These are phyloP conservation scores for Trypoxylus dichotomus DNA, from an alignment of 1,140 invertebrate genomes.

Conservation along the genomic window DNA sequence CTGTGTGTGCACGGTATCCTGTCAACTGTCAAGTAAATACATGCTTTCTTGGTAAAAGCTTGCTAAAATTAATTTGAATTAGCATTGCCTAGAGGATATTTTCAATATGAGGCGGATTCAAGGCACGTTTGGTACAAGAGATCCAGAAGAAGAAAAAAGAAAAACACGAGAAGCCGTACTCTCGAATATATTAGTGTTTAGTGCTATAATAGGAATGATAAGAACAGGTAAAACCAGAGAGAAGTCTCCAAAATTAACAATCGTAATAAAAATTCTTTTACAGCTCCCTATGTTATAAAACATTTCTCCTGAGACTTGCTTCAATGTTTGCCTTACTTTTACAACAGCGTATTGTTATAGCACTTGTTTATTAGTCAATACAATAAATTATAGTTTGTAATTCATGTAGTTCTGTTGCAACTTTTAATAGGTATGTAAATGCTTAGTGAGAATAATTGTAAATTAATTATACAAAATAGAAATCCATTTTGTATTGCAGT, in stretches of 20 bases:
- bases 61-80: too few species aligned
- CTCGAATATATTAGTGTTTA: conserved; percentile 42
- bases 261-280: background rate
- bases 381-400: background rate
- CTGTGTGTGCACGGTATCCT: too few species aligned
- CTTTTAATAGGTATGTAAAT: too few species aligned
- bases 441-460: too few species aligned
- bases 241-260: background rate
- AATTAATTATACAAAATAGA: too few species aligned
- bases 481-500: too few species aligned
- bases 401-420: background rate
- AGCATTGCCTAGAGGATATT: too few species aligned
- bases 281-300: conserved; percentile 7
- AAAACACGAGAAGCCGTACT: conserved; percentile 40
- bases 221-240: conserved; percentile 28
- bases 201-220: conserved; percentile 37
- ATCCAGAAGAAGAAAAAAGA: conserved; percentile 40
- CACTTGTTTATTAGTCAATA: background rate
- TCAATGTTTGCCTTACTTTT: background rate
- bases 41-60: too few species aligned
- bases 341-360: background rate
- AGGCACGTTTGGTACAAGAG: conserved; percentile 38
- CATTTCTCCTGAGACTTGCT: conserved; percentile 16
- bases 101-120: conserved; percentile 40
- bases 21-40: too few species aligned